Conservation (phyloP, 2,888 invertebrate genomes). For the Chrysolina haemoptera region DNA sequence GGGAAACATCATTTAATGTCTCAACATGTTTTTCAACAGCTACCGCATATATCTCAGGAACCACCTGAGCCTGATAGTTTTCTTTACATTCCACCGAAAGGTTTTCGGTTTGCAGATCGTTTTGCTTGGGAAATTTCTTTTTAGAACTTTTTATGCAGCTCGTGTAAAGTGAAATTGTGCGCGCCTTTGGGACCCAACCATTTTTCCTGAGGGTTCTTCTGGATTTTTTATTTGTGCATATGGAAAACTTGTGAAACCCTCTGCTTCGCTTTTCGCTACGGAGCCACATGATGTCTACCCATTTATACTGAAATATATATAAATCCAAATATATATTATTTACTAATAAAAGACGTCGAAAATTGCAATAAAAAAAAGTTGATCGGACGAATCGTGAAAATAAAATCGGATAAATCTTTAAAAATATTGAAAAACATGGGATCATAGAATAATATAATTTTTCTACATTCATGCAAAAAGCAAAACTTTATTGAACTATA, state of each 20-base stretch:
- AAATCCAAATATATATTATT: not conserved
- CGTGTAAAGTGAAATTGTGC: conserved; percentile 56
- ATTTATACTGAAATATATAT: conserved; percentile 54
- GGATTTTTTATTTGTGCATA: conserved; percentile 59
- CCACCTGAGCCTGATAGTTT: conserved; percentile 66
- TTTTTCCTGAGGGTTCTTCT: conserved; percentile 55
- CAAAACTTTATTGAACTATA: too few relatives aligned
- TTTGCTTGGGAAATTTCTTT: conserved; percentile 47
- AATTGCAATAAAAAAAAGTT: too few relatives aligned
- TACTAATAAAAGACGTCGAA: too few relatives aligned
- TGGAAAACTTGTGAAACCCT: conserved; percentile 68
- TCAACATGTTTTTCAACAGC: conserved; percentile 47
- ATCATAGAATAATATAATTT: too few relatives aligned
- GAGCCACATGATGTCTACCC: conserved; percentile 74
- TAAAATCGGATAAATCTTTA: too few relatives aligned
- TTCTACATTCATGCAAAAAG: too few relatives aligned
- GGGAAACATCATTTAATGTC: conserved; percentile 42
- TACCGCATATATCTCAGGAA: conserved; percentile 63
- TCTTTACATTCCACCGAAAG: conserved; percentile 65
- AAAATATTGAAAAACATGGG: too few relatives aligned
- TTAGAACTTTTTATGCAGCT: conserved; percentile 49
- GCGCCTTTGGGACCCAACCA: conserved; percentile 59
- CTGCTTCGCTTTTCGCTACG: conserved; percentile 79
- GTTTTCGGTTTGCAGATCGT: conserved; percentile 37
- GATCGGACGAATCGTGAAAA: too few relatives aligned